Evolutionary conservation across 2,888 invertebrate genomes (phyloP), one percentile per base, ranked within the genome.

Genomic region (Perdita meconis): DNA sequence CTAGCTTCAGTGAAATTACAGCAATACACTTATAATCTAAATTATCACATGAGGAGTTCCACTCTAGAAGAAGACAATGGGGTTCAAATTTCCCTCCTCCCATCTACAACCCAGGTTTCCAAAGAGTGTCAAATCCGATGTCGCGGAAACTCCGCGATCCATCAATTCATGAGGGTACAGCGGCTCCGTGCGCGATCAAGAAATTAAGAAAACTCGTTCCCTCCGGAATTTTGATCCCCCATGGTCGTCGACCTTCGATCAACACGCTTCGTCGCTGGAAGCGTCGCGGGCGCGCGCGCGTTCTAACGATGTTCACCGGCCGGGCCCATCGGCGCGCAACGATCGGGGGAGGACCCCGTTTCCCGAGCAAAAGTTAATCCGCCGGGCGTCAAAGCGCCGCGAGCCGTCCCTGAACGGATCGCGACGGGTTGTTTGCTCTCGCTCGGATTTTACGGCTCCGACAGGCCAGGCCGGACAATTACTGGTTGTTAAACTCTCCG

Each of bases 401-500:
- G 65, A 57, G 78, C 60, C 83, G 84, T 77, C 70, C 75, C 84
- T 80, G 85, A 78, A 78, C 71, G 53, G 70, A 71, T 66, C 72
- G 78, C 78, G 75, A 64, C 76, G 76, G 83, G 87, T 88, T 89
- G 90, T 90, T 90, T 89, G 89, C 88, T 89, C 90, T 82, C 86
- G 86, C 82, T 87, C 80, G 85, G 88, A 90, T 90, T 89, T 89
- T 90, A 89, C 89, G 88, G 90, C 89, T 86, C 85, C 84, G 84
- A 87, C 88, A 85, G 86, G 84, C 85, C 84, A 80, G 86, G 79
- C 84, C 82, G 89, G 86, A 90, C 90, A 90, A 89, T 89, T 89
- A 89, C 90, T 86, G 89, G 89, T 89, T 90, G 89, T 89, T 90
- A 90, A 89, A 90, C 86, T 87, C 86, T 86, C 86, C 63, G 70